Conservation (phyloP, 2,888 invertebrate species). For the Machimus rusticus region DNA sequence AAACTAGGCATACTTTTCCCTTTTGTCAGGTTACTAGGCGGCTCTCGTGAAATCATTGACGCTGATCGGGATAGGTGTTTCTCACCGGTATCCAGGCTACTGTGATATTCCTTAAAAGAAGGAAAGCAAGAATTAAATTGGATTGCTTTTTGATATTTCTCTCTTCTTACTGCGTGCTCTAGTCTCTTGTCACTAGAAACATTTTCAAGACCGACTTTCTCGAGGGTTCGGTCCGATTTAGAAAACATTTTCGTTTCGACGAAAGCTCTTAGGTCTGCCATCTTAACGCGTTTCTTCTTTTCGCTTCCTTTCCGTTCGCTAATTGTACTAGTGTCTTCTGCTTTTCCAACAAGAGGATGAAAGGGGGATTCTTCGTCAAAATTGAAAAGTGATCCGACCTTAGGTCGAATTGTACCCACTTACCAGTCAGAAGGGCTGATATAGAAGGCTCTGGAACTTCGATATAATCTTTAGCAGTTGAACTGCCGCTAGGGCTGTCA, state of each 20-base stretch:
- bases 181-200: constrained; percentile 61
- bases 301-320: constrained; percentile 76
- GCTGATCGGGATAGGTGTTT: constrained; percentile 76
- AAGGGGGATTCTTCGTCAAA: constrained; percentile 44
- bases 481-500: constrained; percentile 61
- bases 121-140: neutral
- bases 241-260: constrained; percentile 91
- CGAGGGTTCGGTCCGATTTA: constrained; percentile 89
- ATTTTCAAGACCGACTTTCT: constrained; percentile 82
- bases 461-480: constrained; percentile 73
- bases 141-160: neutral
- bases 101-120: constrained; percentile 75
- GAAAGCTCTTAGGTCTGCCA: constrained; percentile 89
- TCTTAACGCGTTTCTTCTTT: constrained; percentile 88
- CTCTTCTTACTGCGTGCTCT: constrained; percentile 71
- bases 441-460: constrained; percentile 78
- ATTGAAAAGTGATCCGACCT: neutral
- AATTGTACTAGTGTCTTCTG: constrained; percentile 43
- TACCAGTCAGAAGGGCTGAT: constrained; percentile 58
- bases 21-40: constrained; percentile 80
- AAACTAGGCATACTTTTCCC: constrained; percentile 97
- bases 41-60: constrained; percentile 71
- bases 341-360: constrained; percentile 42
- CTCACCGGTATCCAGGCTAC: constrained; percentile 83
- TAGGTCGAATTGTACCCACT: constrained; percentile 28